phyloP scores from a whole-genome alignment of 2,797 vertebrate genomes.

The Manis crassicaudata region DNA sequence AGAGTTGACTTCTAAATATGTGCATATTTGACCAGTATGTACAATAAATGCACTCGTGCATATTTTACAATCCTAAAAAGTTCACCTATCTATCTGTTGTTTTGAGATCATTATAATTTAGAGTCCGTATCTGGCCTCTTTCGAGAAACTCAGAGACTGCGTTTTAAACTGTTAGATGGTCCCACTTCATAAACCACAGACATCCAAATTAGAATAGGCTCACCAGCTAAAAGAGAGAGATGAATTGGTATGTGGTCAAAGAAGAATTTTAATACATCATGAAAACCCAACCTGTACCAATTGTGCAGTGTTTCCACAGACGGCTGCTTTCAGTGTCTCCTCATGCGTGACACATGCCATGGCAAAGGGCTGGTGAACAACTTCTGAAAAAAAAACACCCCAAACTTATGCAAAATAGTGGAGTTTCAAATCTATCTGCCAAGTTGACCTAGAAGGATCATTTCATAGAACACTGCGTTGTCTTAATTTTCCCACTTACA shows the following conservation, averaged over 20 bases:
- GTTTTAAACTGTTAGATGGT: conserved; percentile 45
- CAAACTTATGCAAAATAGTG: not conserved
- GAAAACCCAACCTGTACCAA: conserved; percentile 42
- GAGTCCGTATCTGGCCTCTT: conserved; percentile 32
- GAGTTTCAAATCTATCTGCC: not conserved
- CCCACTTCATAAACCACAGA: conserved; percentile 59
- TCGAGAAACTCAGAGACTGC: conserved; percentile 43
- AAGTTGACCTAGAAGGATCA: not conserved
- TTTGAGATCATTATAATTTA: conserved; percentile 55
- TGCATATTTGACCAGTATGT: conserved; percentile 25
- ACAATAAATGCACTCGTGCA: not conserved
- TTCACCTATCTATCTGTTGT: conserved; percentile 7
- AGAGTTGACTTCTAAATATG: conserved; percentile 15
- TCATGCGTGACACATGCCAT: not conserved
- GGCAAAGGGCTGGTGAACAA: not conserved
- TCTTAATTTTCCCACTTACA: not conserved
- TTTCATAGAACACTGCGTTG: not conserved
- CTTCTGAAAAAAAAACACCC: not conserved
- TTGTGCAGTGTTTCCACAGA: conserved; percentile 10
- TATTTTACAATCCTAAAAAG: conserved; percentile 36
- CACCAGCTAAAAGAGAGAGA: conserved; percentile 13
- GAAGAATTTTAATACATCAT: conserved; percentile 63
- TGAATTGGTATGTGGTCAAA: conserved; percentile 46
- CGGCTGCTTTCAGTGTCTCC: not conserved
- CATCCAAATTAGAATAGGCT: conserved; percentile 50